Evolutionary conservation across 1,140 invertebrate species (phyloP).

Genomic region (Tyrophagus putrescentiae): DNA sequence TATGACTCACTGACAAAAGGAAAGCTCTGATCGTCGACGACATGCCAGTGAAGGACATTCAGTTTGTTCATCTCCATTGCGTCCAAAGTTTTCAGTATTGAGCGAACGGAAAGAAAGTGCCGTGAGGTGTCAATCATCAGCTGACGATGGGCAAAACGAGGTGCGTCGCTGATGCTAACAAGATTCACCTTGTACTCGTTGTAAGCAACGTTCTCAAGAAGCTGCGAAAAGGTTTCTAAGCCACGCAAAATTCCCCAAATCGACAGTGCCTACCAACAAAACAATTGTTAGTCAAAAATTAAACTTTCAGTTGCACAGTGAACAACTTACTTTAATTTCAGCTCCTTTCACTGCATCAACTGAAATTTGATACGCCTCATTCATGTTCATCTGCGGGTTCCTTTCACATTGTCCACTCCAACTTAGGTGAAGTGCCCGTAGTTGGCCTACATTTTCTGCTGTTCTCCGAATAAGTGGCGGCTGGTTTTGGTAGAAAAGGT

Average conservation of each 20-base stretch:
- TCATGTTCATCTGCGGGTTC: background rate
- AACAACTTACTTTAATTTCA: too few relatives aligned
- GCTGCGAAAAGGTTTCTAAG: slow-evolving; percentile 35
- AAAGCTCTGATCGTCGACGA: slow-evolving; percentile 77
- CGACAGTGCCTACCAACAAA: slow-evolving; percentile 25
- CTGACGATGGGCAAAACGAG: slow-evolving; percentile 56
- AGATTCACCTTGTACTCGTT: slow-evolving; percentile 35
- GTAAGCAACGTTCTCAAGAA: slow-evolving; percentile 28
- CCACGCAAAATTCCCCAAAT: slow-evolving; percentile 35
- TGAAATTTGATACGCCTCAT: background rate
- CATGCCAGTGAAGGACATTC: slow-evolving; percentile 89
- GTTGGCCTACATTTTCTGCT: slow-evolving; percentile 26
- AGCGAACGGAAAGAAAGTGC: slow-evolving; percentile 52
- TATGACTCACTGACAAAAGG: slow-evolving; percentile 60
- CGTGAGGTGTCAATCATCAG: slow-evolving; percentile 64
- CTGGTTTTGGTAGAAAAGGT: background rate
- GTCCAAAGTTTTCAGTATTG: slow-evolving; percentile 48
- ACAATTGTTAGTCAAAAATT: slow-evolving; percentile 29
- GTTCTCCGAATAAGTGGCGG: background rate
- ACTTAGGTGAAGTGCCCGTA: slow-evolving; percentile 31
- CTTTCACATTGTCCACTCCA: slow-evolving; percentile 37
- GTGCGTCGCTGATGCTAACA: slow-evolving; percentile 49
- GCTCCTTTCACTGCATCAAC: too few relatives aligned
- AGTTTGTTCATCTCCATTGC: slow-evolving; percentile 73
- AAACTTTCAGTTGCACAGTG: too few relatives aligned